These are phyloP conservation scores for Valencia hispanica DNA, from an alignment of 2,797 vertebrate genomes.

Conservation along the genomic window DNA sequence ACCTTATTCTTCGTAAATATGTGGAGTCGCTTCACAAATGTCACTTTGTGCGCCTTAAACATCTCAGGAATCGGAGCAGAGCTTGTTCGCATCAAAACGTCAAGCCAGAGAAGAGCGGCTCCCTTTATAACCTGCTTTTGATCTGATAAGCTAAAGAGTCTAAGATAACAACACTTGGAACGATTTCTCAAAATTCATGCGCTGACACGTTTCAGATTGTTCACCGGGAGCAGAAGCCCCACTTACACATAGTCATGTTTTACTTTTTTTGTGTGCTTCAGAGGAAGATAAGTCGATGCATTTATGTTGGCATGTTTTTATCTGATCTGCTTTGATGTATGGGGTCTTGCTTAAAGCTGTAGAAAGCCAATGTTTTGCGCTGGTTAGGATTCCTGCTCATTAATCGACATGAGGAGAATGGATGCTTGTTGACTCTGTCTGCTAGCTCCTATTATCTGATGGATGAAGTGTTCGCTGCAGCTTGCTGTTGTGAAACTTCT, in stretches of 20 bases:
- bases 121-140: slow-evolving; percentile 7
- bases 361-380: background rate
- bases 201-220: background rate
- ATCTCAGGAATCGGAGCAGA: slow-evolving; percentile 1
- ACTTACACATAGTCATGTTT: slow-evolving; percentile 5
- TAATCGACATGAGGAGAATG: background rate
- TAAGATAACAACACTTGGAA: background rate
- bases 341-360: background rate
- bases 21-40: background rate
- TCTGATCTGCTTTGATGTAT: background rate
- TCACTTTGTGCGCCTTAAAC: background rate
- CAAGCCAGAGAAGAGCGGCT: background rate
- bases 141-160: slow-evolving; percentile 17
- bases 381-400: background rate
- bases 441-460: background rate
- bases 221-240: background rate
- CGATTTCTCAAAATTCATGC: background rate
- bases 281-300: background rate
- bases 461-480: background rate
- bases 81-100: background rate
- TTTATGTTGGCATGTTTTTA: slow-evolving; percentile 1
- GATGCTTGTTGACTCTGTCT: slow-evolving; percentile 3
- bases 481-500: background rate
- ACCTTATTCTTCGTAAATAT: background rate
- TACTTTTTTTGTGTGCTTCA: background rate